Evolutionary conservation across 2,113 vertebrate genomes (phyloP), one percentile per base, ranked within the genome.

Genomic region (Notarius lentiginosus): DNA sequence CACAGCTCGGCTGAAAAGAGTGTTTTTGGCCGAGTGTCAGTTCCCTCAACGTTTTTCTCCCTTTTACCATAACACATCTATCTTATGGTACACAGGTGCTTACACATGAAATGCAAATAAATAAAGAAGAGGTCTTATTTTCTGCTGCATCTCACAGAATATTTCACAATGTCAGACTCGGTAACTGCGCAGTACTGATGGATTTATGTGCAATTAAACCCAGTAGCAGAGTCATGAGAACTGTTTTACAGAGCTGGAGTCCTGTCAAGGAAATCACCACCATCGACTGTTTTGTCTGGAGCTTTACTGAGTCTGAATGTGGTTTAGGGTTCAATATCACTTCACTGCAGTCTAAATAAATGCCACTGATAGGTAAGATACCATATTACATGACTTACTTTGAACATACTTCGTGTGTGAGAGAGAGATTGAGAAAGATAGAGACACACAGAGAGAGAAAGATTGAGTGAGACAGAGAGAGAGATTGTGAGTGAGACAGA

Each of bases 281-380:
- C 10, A 49, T 22, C 41, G 11, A 10, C 49, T 0, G 41, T 49
- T 73, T 10, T 9, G 41, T 10, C 34, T 73, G 34, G 70, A 73
- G 41, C 20, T 49, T 73, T 73, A 34, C 70, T 76, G 47, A n/a
- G 22, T n/a, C 1, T 24, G 73, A n/a, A 53, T 10, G n/a, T 51
- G 58, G 91, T 90, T 91, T 89, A 58, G 51, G 88, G 89, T 91
- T 93, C 89, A 88, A 82, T 86, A 87, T 22, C 84, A 61, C 87
- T 66, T 82, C 82, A 89, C 82, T 75, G 61, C 90, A 73, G 87
- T 53, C 66, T 24, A 87, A 91, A 92, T 92, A 87, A 91, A 90
- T 88, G 73, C 68, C 86, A 84, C 89, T 55, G 81, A 86, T 87
- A 87, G 12, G 87, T 66, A 89, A 68, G 66, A 84, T 89, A 83